These are phyloP conservation scores for Cactoblastis cactorum DNA, from an alignment of 2,888 invertebrate genomes.

Conservation along the genomic window DNA sequence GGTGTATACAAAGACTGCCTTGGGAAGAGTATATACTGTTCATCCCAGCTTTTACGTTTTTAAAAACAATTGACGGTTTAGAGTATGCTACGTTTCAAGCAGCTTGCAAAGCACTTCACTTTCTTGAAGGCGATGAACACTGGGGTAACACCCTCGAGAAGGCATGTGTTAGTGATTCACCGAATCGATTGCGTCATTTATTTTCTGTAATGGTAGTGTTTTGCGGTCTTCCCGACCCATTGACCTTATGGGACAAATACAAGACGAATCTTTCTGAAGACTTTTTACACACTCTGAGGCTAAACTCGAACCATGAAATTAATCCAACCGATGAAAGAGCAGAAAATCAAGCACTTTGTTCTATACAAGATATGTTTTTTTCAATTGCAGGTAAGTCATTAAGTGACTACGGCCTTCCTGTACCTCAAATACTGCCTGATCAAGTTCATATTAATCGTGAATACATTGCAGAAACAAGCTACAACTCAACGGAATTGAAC, in stretches of 20 bases:
- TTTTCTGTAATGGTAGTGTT: slow-evolving; percentile 18
- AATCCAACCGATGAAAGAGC: too few relatives aligned
- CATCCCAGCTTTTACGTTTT: slow-evolving; percentile 24
- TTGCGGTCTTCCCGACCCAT: slow-evolving; percentile 16
- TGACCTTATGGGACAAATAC: slow-evolving; percentile 20
- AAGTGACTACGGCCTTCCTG: slow-evolving; percentile 18
- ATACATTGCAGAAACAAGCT: too few relatives aligned
- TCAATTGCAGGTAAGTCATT: slow-evolving; percentile 17
- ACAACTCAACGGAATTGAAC: too few relatives aligned
- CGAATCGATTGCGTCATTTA: slow-evolving; percentile 21
- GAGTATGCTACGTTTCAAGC: slow-evolving; percentile 29
- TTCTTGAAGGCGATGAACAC: slow-evolving; percentile 37
- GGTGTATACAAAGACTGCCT: neutral
- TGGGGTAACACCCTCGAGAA: slow-evolving; percentile 27
- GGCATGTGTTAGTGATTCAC: slow-evolving; percentile 24
- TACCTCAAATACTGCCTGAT: slow-evolving; percentile 7
- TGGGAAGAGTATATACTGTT: slow-evolving; percentile 2
- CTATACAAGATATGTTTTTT: slow-evolving; percentile 19
- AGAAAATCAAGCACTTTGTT: slow-evolving; percentile 1
- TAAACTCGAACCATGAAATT: too few relatives aligned
- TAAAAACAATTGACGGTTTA: slow-evolving; percentile 32
- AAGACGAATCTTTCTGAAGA: slow-evolving; percentile 28
- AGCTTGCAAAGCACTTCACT: slow-evolving; percentile 27
- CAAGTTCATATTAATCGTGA: slow-evolving; percentile 20
- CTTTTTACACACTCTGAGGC: too few relatives aligned